Percentiles rank a stretch among this genome's conserved stretches.
These are phyloP conservation scores for Clitarchus hookeri DNA, from an alignment of 2,888 invertebrate species.

Conservation along the genomic window DNA sequence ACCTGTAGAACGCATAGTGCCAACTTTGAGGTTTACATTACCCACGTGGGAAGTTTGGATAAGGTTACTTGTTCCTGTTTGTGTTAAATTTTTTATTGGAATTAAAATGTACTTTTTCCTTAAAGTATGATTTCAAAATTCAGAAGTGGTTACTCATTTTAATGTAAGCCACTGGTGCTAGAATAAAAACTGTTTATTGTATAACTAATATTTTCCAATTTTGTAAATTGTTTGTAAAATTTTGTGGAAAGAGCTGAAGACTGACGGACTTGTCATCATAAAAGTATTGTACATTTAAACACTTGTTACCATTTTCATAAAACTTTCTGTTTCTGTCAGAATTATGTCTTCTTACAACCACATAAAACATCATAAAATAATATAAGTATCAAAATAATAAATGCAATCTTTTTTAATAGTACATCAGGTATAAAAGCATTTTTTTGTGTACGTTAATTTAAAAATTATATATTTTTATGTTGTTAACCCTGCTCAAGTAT, in stretches of 20 bases:
- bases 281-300: background rate
- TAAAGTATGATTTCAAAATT: slow-evolving; percentile 14
- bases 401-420: background rate
- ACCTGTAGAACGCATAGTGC: background rate
- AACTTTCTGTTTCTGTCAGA: background rate
- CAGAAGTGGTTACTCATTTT: background rate
- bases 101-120: background rate
- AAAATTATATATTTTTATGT: background rate
- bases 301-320: background rate
- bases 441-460: background rate
- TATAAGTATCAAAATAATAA: no score
- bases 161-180: background rate
- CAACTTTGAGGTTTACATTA: background rate
- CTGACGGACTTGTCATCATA: background rate
- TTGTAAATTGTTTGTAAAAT: background rate
- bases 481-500: no score
- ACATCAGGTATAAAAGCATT: background rate
- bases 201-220: background rate
- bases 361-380: no score
- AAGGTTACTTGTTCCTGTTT: background rate
- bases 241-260: background rate
- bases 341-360: background rate
- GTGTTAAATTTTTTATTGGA: background rate
- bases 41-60: background rate
- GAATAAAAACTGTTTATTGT: slow-evolving; percentile 5